Evolutionary conservation across 2,113 vertebrate genomes (phyloP).

Genomic region (Noturus placidus): DNA sequence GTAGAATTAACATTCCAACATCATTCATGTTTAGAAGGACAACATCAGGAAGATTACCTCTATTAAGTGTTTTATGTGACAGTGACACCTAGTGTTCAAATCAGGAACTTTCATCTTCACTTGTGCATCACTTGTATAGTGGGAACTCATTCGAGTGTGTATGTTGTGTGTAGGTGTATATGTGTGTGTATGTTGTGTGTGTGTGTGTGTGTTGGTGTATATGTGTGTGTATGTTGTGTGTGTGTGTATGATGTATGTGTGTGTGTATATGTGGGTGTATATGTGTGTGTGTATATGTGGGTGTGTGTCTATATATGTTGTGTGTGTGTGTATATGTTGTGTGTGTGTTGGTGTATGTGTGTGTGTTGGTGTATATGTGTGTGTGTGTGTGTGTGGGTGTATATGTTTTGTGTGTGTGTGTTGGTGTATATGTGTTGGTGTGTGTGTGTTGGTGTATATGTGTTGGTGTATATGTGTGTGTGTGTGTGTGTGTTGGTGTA

Average conservation of each 20-base stretch:
- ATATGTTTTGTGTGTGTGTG: neutral
- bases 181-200: neutral
- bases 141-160: neutral
- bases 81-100: too few relatives aligned
- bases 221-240: slow-evolving; percentile 1
- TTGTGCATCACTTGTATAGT: too few relatives aligned
- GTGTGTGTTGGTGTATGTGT: slow-evolving; percentile 17
- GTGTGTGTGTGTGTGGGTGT: slow-evolving; percentile 4
- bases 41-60: too few relatives aligned
- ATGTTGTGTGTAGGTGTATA: neutral
- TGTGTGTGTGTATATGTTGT: neutral
- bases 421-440: neutral
- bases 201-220: slow-evolving; percentile 11
- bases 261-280: neutral
- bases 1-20: too few relatives aligned
- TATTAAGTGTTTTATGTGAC: too few relatives aligned
- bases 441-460: neutral
- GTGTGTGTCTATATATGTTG: too few relatives aligned
- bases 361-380: too few relatives aligned
- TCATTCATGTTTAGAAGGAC: too few relatives aligned
- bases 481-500: slow-evolving; percentile 4
- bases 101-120: too few relatives aligned
- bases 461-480: slow-evolving; percentile 16
- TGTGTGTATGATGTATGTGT: neutral
- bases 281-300: slow-evolving; percentile 1